phyloP scores from a whole-genome alignment of 1,140 invertebrate species.

The Monochamus saltuarius region DNA sequence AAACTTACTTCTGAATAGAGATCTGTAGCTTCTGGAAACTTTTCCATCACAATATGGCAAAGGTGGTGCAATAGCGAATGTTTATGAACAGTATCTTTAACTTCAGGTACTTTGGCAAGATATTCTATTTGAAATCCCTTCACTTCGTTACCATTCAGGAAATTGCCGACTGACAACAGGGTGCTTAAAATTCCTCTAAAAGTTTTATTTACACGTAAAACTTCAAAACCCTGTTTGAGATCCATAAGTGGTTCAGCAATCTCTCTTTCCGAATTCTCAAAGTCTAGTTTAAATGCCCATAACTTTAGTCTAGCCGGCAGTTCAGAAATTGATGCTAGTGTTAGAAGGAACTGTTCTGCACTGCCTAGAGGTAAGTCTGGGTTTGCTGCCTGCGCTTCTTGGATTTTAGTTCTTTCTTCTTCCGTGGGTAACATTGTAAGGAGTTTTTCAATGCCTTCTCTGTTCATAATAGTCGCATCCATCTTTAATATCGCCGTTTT shows the following conservation, averaged over 20 bases:
- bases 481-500: conserved; percentile 99
- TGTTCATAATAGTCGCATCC: conserved; percentile 97
- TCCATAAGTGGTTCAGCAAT: conserved; percentile 98
- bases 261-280: conserved; percentile 96
- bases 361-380: conserved; percentile 94
- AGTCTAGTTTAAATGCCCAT: conserved; percentile 99
- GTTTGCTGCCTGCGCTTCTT: conserved; percentile 89
- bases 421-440: conserved; percentile 96
- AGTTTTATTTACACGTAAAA: conserved; percentile 87
- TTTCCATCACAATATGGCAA: conserved; percentile 96
- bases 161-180: conserved; percentile 93
- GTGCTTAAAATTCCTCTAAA: conserved; percentile 93
- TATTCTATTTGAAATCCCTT: conserved; percentile 99
- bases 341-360: conserved; percentile 97
- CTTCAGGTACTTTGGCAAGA: conserved; percentile 96
- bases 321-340: conserved; percentile 93
- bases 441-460: conserved; percentile 98
- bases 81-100: conserved; percentile 99
- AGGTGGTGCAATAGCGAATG: conserved; percentile 96
- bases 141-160: conserved; percentile 91
- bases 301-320: conserved; percentile 91
- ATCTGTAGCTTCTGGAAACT: conserved; percentile 91
- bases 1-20: conserved; percentile 90
- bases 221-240: conserved; percentile 93
- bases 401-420: conserved; percentile 94